These are phyloP conservation scores for Andrena dorsata DNA, from an alignment of 2,888 invertebrate species.

Conservation along the genomic window DNA sequence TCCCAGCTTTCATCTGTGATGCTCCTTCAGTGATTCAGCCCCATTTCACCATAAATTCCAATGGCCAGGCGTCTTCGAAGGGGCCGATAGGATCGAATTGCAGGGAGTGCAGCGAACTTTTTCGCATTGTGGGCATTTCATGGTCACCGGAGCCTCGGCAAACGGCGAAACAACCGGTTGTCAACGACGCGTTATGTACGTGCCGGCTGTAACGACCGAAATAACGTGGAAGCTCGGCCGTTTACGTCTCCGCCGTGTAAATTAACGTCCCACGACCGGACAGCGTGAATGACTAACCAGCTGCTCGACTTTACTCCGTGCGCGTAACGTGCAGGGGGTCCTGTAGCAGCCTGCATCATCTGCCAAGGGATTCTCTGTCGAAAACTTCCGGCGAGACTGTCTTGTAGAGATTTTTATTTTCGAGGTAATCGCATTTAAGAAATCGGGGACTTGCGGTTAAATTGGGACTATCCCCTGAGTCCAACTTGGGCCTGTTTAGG, in stretches of 20 bases:
- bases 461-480: too few species aligned
- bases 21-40: too few species aligned
- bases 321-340: background rate
- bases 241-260: conserved; percentile 54
- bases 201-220: conserved; percentile 70
- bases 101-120: background rate
- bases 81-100: background rate
- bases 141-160: conserved; percentile 5
- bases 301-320: conserved; percentile 31
- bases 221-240: conserved; percentile 66
- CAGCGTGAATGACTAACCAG: conserved; percentile 63
- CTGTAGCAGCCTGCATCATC: conserved; percentile 21
- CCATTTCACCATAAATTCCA: too few species aligned
- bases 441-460: too few species aligned
- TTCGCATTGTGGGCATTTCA: background rate
- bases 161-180: conserved; percentile 42
- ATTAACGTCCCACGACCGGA: conserved; percentile 54
- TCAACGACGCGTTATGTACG: conserved; percentile 53
- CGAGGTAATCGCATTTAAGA: too few species aligned
- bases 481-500: too few species aligned
- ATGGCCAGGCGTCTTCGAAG: too few species aligned
- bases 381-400: background rate
- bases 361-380: background rate
- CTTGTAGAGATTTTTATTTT: too few species aligned
- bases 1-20: too few species aligned